These are phyloP conservation scores for Balearica regulorum DNA, from an alignment of 2,797 vertebrate genomes.

Conservation along the genomic window DNA sequence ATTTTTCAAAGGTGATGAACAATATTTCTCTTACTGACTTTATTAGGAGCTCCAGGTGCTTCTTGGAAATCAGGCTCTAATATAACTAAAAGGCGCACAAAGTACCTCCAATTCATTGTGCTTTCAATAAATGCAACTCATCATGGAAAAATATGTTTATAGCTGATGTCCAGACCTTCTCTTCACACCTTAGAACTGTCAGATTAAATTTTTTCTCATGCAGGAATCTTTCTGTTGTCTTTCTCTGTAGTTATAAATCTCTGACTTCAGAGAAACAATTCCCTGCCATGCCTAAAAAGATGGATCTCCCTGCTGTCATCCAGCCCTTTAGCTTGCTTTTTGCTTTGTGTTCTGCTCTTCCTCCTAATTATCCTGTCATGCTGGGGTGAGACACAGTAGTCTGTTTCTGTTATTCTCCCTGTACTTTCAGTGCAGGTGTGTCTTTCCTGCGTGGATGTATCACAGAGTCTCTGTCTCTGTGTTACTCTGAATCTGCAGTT, in stretches of 20 bases:
- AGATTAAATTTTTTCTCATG: background rate
- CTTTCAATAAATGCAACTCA: background rate
- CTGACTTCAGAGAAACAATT: background rate
- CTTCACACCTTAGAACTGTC: background rate
- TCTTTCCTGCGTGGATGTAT: background rate
- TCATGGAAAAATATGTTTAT: background rate
- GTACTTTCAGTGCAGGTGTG: background rate
- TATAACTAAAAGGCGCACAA: background rate
- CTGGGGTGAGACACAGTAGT: background rate
- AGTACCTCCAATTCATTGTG: background rate
- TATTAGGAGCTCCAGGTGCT: background rate
- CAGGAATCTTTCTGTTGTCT: background rate
- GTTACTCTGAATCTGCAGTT: background rate
- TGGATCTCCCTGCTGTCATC: background rate
- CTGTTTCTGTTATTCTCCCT: background rate
- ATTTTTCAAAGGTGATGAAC: background rate
- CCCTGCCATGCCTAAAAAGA: background rate
- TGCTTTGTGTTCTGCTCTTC: background rate
- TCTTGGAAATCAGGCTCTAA: background rate
- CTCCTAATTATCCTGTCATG: fast-evolving
- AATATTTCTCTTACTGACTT: background rate
- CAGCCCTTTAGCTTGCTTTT: background rate
- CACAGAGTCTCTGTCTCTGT: background rate
- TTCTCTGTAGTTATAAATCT: background rate
- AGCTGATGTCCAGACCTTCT: background rate